A percentile compares a stretch with the other conserved stretches of the same genome.
phyloP scores from a whole-genome alignment of 2,113 vertebrate genomes.

The Dermatemys mawii region DNA sequence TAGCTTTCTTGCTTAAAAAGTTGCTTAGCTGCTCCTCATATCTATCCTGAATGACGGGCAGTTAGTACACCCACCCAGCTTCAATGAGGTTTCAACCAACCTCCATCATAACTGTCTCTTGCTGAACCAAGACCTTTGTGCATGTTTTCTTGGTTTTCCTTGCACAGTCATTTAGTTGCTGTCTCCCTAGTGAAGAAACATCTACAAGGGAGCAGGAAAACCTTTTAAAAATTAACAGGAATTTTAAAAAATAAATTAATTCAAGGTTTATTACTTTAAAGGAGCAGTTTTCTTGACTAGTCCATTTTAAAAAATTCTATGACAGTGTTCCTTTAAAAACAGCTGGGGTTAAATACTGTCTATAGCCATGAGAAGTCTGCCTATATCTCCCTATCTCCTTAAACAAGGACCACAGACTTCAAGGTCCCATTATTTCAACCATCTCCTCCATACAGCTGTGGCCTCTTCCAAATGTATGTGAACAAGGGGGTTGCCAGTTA shows the following conservation, averaged over 20 bases:
- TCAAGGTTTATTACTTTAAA: neutral
- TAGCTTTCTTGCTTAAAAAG: neutral
- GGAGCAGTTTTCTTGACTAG: neutral
- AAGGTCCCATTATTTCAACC: neutral
- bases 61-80: neutral
- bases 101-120: neutral
- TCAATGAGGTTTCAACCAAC: neutral
- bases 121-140: neutral
- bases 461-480: neutral
- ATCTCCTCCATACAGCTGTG: neutral
- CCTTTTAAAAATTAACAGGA: neutral
- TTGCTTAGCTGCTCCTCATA: neutral
- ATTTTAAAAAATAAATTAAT: neutral
- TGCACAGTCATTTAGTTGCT: neutral
- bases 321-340: neutral
- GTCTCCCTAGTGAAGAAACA: neutral
- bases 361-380: neutral
- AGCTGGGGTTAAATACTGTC: neutral
- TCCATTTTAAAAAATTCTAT: neutral
- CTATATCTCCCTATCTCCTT: fast-evolving
- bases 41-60: neutral
- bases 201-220: neutral
- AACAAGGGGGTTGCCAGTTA: neutral
- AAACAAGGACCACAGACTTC: neutral
- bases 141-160: neutral